Evolutionary conservation across 2,888 invertebrate species (phyloP).

Genomic region (Polia nebulosa): DNA sequence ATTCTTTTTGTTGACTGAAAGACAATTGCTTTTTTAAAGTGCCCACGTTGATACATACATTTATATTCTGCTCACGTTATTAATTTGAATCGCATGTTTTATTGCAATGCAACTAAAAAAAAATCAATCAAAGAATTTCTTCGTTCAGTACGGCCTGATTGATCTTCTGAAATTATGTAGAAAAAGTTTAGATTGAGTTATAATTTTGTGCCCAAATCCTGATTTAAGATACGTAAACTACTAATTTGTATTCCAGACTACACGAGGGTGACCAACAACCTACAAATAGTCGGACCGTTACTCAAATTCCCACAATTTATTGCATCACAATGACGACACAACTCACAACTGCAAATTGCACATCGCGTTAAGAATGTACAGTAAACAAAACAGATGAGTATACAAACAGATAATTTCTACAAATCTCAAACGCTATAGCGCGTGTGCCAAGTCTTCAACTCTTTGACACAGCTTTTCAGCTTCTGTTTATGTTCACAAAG

Average conservation of each 20-base stretch:
- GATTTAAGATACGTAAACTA: constrained; percentile 22
- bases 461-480: neutral
- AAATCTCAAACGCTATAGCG: neutral
- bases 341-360: constrained; percentile 69
- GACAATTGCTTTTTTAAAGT: constrained; percentile 46
- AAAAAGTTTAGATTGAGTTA: too few species aligned
- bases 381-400: constrained; percentile 5
- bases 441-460: neutral
- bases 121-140: neutral
- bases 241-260: constrained; percentile 42
- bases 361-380: constrained; percentile 69
- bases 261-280: constrained; percentile 49
- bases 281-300: constrained; percentile 52
- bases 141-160: neutral
- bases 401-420: neutral
- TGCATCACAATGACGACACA: constrained; percentile 71
- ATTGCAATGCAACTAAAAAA: constrained; percentile 15
- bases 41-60: constrained; percentile 15
- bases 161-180: neutral
- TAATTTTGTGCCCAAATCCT: neutral
- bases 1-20: constrained; percentile 39
- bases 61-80: constrained; percentile 45
- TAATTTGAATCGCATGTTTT: constrained; percentile 44
- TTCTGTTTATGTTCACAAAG: neutral
- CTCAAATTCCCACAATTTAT: constrained; percentile 58